These are phyloP conservation scores for Chrysopilus asiliformis DNA, from an alignment of 2,888 invertebrate genomes.

Conservation along the genomic window DNA sequence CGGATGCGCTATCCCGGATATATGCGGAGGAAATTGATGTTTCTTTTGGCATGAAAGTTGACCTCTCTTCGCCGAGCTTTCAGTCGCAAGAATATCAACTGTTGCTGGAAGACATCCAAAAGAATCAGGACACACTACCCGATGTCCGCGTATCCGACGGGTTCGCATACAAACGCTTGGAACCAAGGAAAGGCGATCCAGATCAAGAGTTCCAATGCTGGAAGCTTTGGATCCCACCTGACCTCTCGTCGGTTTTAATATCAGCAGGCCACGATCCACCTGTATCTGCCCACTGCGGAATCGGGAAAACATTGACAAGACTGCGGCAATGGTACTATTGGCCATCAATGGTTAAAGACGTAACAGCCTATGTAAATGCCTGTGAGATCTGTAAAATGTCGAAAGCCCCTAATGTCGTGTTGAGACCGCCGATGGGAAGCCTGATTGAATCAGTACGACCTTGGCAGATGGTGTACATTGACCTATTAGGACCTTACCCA, in stretches of 20 bases:
- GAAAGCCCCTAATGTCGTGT: constrained; percentile 6
- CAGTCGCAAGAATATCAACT: neutral
- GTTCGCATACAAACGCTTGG: neutral
- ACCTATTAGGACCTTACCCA: constrained; percentile 2
- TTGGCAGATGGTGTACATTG: neutral
- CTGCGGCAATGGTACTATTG: constrained; percentile 12
- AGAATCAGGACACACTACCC: neutral
- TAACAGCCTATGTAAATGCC: constrained; percentile 2
- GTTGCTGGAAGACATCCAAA: neutral
- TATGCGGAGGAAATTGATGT: neutral
- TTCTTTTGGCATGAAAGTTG: neutral
- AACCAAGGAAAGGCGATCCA: neutral
- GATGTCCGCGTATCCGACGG: neutral
- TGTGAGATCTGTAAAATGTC: constrained; percentile 7
- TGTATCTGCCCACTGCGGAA: constrained; percentile 4
- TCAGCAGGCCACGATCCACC: constrained; percentile 3
- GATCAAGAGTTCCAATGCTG: neutral
- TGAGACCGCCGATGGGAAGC: constrained; percentile 12
- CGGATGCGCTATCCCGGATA: neutral
- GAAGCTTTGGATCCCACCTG: neutral
- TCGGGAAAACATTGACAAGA: constrained; percentile 7
- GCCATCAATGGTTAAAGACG: constrained; percentile 12
- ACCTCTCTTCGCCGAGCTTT: neutral
- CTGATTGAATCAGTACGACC: neutral
- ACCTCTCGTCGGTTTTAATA: neutral